A percentile compares a stretch with the other conserved stretches of the same genome.
phyloP scores from a whole-genome alignment of 2,888 invertebrate genomes.

The Sphaeridia pumilis region DNA sequence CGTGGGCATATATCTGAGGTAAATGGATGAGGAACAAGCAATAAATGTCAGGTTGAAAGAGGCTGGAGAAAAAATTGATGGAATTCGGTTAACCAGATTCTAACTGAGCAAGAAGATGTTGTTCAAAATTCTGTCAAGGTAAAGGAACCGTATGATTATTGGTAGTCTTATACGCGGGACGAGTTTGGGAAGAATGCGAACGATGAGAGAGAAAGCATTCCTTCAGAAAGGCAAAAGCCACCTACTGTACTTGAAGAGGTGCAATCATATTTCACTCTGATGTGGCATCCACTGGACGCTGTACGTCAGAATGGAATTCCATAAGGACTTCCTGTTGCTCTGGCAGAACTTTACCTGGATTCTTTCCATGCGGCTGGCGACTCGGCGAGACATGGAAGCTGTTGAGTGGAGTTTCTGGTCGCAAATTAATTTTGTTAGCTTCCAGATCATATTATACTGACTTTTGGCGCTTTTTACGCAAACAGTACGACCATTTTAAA shows the following conservation, averaged over 20 bases:
- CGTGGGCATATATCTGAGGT: neutral
- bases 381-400: neutral
- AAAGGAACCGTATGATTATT: too few relatives aligned
- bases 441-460: too few relatives aligned
- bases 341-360: neutral
- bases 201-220: neutral
- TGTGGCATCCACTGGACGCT: too few relatives aligned
- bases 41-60: neutral
- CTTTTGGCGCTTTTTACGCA: too few relatives aligned
- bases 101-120: neutral
- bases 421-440: too few relatives aligned
- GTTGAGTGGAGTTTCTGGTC: too few relatives aligned
- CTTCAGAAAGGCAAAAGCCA: neutral
- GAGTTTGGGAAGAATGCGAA: neutral
- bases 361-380: neutral
- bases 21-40: neutral
- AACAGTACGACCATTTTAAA: too few relatives aligned
- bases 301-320: too few relatives aligned
- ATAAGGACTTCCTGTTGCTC: constrained; percentile 13
- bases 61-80: neutral
- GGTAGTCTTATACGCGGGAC: neutral
- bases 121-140: too few relatives aligned
- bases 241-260: neutral
- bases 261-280: constrained; percentile 2
- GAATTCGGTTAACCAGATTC: neutral